phyloP scores from a whole-genome alignment of 2,888 invertebrate species.

The Helobdella robusta region DNA sequence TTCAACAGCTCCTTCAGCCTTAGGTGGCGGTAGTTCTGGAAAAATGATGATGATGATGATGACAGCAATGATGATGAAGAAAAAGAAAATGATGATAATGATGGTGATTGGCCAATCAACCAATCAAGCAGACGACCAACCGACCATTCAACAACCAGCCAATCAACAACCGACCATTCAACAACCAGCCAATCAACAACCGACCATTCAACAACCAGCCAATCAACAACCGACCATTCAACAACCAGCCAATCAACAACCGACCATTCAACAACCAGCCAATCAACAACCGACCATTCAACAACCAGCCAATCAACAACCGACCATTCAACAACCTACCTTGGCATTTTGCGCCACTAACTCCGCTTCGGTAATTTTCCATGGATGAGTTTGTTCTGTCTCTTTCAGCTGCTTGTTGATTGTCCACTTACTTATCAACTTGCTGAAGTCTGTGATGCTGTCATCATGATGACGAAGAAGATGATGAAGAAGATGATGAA shows the following conservation, averaged over 20 bases:
- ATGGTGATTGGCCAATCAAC: neutral
- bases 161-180: neutral
- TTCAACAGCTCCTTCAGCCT: conserved; percentile 74
- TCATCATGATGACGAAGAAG: too few species aligned
- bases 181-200: neutral
- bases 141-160: neutral
- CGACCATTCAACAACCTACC: too few species aligned
- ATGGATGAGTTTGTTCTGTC: conserved; percentile 50
- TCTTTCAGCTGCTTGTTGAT: conserved; percentile 58
- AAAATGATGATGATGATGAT: neutral
- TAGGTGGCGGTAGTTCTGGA: conserved; percentile 71
- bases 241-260: neutral
- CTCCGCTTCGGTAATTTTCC: conserved; percentile 40
- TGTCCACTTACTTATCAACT: conserved; percentile 40
- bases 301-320: neutral
- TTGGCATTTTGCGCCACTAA: conserved; percentile 26
- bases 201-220: neutral
- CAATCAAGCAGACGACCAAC: neutral
- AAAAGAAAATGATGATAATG: neutral
- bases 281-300: neutral
- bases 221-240: neutral
- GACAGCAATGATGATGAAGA: neutral
- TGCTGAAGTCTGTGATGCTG: conserved; percentile 39
- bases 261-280: neutral
- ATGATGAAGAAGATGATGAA: neutral